phyloP scores from a whole-genome alignment of 2,113 vertebrate species.

The Platichthys stellatus region DNA sequence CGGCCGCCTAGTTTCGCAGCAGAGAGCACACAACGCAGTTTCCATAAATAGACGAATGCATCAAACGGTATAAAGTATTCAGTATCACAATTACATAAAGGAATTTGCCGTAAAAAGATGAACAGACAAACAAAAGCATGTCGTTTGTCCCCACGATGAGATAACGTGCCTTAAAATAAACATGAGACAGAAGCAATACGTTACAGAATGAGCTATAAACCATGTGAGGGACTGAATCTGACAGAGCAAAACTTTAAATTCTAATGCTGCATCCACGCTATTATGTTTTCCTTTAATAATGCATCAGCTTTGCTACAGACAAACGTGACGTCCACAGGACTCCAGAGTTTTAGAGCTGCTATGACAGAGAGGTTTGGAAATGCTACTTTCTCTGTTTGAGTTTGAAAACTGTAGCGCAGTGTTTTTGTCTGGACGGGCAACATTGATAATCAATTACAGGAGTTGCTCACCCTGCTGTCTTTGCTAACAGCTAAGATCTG shows the following conservation, averaged over 20 bases:
- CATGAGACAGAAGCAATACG: neutral
- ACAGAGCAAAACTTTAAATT: constrained; percentile 15
- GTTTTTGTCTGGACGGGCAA: too few relatives aligned
- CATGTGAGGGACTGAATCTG: constrained; percentile 1
- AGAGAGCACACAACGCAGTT: constrained; percentile 22
- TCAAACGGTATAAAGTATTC: constrained; percentile 17
- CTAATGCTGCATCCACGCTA: neutral
- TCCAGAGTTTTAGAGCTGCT: neutral
- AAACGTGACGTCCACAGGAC: neutral
- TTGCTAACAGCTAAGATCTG: too few relatives aligned
- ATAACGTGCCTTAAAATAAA: constrained; percentile 3
- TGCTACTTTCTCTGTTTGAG: too few relatives aligned
- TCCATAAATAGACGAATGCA: constrained; percentile 60
- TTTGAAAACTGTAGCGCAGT: too few relatives aligned
- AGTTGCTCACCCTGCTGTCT: too few relatives aligned
- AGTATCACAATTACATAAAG: constrained; percentile 6
- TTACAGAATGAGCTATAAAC: neutral
- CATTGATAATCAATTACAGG: too few relatives aligned
- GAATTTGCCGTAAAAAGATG: neutral
- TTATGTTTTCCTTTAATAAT: too few relatives aligned
- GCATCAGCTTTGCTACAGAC: neutral
- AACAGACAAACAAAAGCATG: constrained; percentile 3
- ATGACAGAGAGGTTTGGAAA: neutral
- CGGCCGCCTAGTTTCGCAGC: constrained; percentile 38
- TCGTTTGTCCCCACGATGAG: neutral